Conservation (phyloP, 2,797 vertebrate species). For the Petrocephalus sullivani region DNA sequence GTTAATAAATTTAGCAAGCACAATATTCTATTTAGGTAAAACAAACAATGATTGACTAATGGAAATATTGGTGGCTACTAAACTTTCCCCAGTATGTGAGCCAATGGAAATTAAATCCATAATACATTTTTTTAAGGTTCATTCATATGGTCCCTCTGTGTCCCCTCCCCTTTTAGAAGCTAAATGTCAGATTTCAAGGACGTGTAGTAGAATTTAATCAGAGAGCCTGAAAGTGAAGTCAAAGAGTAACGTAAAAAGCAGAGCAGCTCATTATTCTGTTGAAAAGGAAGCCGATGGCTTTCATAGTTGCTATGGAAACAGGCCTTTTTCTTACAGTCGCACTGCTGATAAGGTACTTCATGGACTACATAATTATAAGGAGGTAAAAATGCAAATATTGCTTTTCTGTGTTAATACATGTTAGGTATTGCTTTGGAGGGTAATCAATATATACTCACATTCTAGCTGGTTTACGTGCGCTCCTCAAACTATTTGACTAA, state of each 20-base stretch:
- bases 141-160: conserved; percentile 15
- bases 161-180: background rate
- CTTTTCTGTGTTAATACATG: conserved; percentile 69
- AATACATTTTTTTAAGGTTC: conserved; percentile 17
- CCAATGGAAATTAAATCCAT: background rate
- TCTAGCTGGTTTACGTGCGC: conserved; percentile 49
- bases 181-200: conserved; percentile 69
- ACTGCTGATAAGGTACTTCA: conserved; percentile 76
- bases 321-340: conserved; percentile 65
- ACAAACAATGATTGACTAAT: background rate
- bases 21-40: background rate
- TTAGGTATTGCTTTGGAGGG: conserved; percentile 65
- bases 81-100: background rate
- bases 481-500: conserved; percentile 23
- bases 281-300: conserved; percentile 79
- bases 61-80: background rate
- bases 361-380: conserved; percentile 67
- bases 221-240: conserved; percentile 67
- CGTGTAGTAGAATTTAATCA: conserved; percentile 67
- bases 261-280: conserved; percentile 77
- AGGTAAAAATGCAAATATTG: conserved; percentile 70
- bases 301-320: conserved; percentile 69
- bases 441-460: conserved; percentile 46
- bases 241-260: conserved; percentile 72
- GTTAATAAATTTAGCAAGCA: background rate